Base-by-base conservation (phyloP, 2,888 invertebrate species). In the Dorcus hopei region DNA sequence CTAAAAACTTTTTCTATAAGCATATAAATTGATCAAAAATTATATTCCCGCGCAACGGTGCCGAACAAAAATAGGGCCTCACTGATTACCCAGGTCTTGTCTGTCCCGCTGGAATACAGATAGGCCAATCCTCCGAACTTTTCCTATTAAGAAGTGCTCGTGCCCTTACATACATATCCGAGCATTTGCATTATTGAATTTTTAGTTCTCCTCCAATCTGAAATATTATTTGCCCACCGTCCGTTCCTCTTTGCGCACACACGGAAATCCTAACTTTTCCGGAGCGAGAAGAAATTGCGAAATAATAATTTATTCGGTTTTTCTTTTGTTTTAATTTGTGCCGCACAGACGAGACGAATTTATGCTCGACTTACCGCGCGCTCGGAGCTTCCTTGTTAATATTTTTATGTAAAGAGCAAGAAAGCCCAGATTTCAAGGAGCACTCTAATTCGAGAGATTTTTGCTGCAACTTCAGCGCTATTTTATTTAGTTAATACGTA, bases 141-240 rank as follows among this genome's bases (percentile, higher is more conserved):
- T 75, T 74, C 74, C 74, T 73, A 74, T 75, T 74, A 74, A 72
- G 68, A 69, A 67, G 69, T 70, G 73, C 68, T 74, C 72, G 72
- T 72, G 72, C 70, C 67, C 68, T 65, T 67, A 73, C 74, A 75
- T 73, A 74, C 72, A 73, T 74, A 75, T 74, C 70, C 70, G 70
- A 72, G 70, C 69, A 74, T 75, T 75, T 75, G 73, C 74, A 74
- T 74, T 75, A 74, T 75, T 74, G 72, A 71, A 74, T 74, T 73
- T 64, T 63, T 63, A 62, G 57, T 63, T 60, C 62, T 56, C 57
- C 58, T 58, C 57, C 49, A 51, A 54, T 57, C 64, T 57, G 53
- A 40, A 38, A 52, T 57, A 61, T 62, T 63, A 63, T 61, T 62
- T 54, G 54, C 45, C 45, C 19, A 47, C 19, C 41, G 41, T 19